A percentile compares a stretch with the other conserved stretches of the same genome.
Conservation (phyloP, 2,113 vertebrate species). For the Pithys albifrons region DNA sequence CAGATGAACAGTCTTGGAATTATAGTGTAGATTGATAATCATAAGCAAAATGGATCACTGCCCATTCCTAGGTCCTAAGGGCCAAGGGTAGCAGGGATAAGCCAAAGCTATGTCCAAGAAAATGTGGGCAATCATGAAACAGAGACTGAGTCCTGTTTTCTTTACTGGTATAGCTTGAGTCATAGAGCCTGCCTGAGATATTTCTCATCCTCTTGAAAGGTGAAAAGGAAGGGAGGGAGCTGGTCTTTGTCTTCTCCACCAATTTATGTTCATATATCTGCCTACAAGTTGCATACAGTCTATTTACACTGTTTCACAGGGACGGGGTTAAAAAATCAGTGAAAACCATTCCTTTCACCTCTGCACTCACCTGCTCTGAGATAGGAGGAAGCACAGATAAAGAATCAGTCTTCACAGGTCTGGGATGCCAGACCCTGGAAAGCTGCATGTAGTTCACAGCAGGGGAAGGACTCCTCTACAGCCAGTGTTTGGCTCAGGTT, state of each 20-base stretch:
- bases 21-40: not conserved
- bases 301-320: not conserved
- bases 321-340: not conserved
- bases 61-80: not conserved
- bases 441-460: not conserved
- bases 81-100: not conserved
- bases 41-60: not conserved
- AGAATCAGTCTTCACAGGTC: not conserved
- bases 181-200: not conserved
- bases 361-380: not conserved
- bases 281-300: not conserved
- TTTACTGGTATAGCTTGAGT: not conserved
- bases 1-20: not conserved
- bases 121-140: not conserved
- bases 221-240: not conserved
- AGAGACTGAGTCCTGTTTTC: not conserved
- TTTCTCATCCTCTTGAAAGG: not conserved
- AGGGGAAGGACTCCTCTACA: not conserved
- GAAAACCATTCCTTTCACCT: not conserved
- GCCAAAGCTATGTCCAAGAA: not conserved
- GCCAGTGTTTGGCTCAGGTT: not conserved
- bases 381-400: not conserved
- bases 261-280: not conserved
- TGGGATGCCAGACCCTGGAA: not conserved
- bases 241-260: not conserved